Evolutionary conservation across 2,113 vertebrate species (phyloP).

Genomic region (Rhagologus leucostigma): DNA sequence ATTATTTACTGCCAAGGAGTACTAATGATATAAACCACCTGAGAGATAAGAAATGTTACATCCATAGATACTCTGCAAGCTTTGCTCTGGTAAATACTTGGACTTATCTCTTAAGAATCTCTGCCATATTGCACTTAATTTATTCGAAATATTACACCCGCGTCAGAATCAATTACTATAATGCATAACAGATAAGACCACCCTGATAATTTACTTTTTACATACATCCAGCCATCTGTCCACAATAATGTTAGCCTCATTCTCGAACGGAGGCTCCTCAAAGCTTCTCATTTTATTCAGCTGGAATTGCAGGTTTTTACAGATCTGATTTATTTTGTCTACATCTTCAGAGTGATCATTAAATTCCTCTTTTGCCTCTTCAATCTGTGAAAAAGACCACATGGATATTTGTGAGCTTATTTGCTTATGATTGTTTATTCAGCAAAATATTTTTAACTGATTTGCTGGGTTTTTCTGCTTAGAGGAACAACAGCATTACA

Average conservation of each 20-base stretch:
- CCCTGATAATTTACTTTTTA: constrained; percentile 52
- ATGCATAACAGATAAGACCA: constrained; percentile 55
- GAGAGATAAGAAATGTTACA: not conserved
- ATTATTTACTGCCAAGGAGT: not conserved
- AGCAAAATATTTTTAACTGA: not conserved
- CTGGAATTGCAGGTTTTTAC: constrained; percentile 87
- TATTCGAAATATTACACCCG: constrained; percentile 30
- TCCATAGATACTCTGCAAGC: not conserved
- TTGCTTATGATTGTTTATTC: not conserved
- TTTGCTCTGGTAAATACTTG: constrained; percentile 26
- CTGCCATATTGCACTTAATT: constrained; percentile 29
- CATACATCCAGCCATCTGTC: constrained; percentile 96
- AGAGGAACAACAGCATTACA: not conserved
- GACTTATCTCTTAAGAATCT: constrained; percentile 10
- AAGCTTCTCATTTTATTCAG: constrained; percentile 89
- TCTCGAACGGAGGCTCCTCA: constrained; percentile 83
- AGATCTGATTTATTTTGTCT: constrained; percentile 85
- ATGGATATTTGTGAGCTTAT: not conserved
- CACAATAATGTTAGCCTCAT: constrained; percentile 86
- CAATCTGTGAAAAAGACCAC: constrained; percentile 72
- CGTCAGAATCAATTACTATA: constrained; percentile 50
- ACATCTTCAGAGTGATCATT: constrained; percentile 74
- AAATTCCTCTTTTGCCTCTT: constrained; percentile 83
- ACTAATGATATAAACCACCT: not conserved
- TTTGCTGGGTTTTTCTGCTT: not conserved